Conservation (phyloP, 2,113 vertebrate genomes). For the Cyanoramphus novaezelandiae region DNA sequence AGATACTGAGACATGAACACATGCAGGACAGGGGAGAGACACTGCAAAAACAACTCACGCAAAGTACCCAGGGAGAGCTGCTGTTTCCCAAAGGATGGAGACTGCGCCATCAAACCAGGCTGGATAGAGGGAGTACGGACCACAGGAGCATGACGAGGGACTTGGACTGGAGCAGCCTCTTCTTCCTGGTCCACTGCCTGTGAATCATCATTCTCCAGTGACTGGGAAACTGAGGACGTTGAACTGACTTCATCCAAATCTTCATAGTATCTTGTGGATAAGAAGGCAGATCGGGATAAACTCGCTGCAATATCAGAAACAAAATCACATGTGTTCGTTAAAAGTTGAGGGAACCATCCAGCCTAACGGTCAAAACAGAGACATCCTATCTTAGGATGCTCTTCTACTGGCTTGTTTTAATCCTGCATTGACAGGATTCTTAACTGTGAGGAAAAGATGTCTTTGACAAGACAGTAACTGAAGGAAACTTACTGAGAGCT, state of each 20-base stretch:
- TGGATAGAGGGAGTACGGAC: conserved; percentile 88
- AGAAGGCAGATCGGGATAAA: conserved; percentile 91
- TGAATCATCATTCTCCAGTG: conserved; percentile 80
- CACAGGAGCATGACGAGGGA: conserved; percentile 83
- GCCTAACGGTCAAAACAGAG: background rate
- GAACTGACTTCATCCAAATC: conserved; percentile 94
- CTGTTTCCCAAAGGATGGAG: conserved; percentile 78
- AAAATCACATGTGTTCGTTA: background rate
- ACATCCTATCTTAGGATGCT: background rate
- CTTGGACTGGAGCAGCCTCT: conserved; percentile 58
- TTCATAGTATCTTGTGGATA: conserved; percentile 90
- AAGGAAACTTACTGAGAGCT: background rate
- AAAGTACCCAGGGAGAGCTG: conserved; percentile 67
- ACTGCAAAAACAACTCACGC: conserved; percentile 47
- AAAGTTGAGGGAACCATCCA: background rate
- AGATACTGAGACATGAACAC: background rate
- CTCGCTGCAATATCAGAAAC: conserved; percentile 77
- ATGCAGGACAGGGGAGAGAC: background rate
- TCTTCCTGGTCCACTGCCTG: conserved; percentile 75
- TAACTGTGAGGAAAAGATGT: background rate
- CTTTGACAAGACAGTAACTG: background rate
- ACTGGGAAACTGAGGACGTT: conserved; percentile 86
- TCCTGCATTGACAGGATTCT: background rate
- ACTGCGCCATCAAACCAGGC: conserved; percentile 80
- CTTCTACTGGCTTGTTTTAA: background rate